Conservation (phyloP, 1,140 invertebrate species). For the Choristoneura fumiferana region DNA sequence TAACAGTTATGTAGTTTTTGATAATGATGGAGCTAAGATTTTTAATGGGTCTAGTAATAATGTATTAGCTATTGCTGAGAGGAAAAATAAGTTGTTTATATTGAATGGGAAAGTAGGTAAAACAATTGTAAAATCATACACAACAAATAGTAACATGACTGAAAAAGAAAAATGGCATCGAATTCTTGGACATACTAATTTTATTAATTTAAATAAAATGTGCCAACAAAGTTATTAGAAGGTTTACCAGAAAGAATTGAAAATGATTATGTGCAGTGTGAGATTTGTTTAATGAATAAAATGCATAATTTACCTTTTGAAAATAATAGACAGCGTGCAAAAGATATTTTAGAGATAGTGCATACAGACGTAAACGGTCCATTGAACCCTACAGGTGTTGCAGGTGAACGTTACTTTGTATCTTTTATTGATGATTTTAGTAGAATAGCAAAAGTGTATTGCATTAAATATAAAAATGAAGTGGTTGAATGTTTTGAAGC, state of each 20-base stretch:
- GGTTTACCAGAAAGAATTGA: constrained; percentile 48
- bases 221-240: constrained; percentile 41
- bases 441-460: constrained; percentile 49
- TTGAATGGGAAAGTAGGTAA: no score
- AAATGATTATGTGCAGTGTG: constrained; percentile 36
- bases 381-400: constrained; percentile 44
- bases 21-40: no score
- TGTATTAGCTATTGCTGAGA: no score
- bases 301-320: constrained; percentile 54
- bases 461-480: constrained; percentile 51
- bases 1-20: no score
- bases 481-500: constrained; percentile 40
- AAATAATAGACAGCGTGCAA: constrained; percentile 51
- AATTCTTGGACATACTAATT: constrained; percentile 49
- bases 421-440: constrained; percentile 55
- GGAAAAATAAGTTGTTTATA: no score
- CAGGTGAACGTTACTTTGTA: constrained; percentile 44
- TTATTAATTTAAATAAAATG: constrained; percentile 46
- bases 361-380: constrained; percentile 60
- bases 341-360: constrained; percentile 48
- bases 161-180: constrained; percentile 48
- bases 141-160: no score
- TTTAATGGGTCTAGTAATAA: no score
- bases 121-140: no score
- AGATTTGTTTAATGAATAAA: constrained; percentile 44